A percentile compares a stretch with the other conserved stretches of the same genome.
phyloP scores from a whole-genome alignment of 2,113 vertebrate genomes.

The Etheostoma spectabile region DNA sequence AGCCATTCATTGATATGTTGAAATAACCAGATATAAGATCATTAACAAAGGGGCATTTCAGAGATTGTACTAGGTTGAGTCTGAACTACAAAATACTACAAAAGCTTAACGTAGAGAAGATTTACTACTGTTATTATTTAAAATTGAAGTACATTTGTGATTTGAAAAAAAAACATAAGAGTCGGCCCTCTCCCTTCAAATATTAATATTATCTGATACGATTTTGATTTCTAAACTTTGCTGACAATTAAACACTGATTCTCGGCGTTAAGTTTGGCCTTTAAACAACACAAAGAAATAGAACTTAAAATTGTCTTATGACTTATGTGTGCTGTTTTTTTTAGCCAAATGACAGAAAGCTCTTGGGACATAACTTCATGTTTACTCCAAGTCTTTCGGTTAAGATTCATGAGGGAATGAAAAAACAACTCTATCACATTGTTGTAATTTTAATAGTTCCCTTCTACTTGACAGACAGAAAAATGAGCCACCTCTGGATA shows the following conservation, averaged over 20 bases:
- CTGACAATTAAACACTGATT: background rate
- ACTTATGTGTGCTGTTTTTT: background rate
- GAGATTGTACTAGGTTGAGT: background rate
- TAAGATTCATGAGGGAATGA: slow-evolving; percentile 21
- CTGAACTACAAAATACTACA: slow-evolving; percentile 4
- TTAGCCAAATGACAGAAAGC: background rate
- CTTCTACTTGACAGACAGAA: slow-evolving; percentile 65
- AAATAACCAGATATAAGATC: background rate
- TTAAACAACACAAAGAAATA: background rate
- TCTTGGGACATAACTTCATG: background rate
- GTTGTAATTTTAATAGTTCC: background rate
- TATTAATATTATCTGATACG: background rate
- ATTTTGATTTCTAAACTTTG: background rate
- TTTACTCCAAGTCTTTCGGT: slow-evolving; percentile 45
- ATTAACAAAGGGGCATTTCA: background rate
- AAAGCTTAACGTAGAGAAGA: background rate
- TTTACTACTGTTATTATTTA: background rate
- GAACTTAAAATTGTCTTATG: background rate
- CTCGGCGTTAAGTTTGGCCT: background rate
- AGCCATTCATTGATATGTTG: background rate
- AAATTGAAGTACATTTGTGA: background rate
- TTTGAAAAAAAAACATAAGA: too few species aligned
- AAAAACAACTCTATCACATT: background rate
- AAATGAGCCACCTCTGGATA: slow-evolving; percentile 90
- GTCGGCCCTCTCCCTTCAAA: background rate